These are phyloP conservation scores for Probaryconus sp. DNA, from an alignment of 1,140 invertebrate genomes.

Conservation along the genomic window DNA sequence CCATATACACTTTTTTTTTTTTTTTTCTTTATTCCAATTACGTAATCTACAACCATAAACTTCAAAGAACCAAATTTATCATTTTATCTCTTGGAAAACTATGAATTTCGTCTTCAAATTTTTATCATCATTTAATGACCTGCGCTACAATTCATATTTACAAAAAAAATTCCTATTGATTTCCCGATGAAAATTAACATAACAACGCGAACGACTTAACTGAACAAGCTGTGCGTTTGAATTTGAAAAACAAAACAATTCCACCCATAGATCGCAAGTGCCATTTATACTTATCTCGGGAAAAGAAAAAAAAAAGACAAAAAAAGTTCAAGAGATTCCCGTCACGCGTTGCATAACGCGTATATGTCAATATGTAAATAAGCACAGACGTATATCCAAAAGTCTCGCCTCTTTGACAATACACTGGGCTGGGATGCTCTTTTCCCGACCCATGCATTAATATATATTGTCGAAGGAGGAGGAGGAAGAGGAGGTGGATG, in stretches of 20 bases:
- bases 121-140: no score
- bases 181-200: no score
- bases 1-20: constrained; percentile 21
- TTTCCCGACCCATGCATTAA: constrained; percentile 23
- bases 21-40: background rate
- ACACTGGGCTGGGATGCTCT: constrained; percentile 36
- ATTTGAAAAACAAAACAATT: background rate
- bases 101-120: no score
- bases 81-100: no score
- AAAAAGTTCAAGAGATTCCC: constrained; percentile 19
- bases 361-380: constrained; percentile 49
- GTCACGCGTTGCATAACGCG: constrained; percentile 23
- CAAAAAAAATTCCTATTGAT: no score
- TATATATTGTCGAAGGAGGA: constrained; percentile 25
- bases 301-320: no score
- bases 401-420: constrained; percentile 47
- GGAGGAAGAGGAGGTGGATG: constrained; percentile 6
- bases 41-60: no score
- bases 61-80: no score
- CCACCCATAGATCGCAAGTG: constrained; percentile 1
- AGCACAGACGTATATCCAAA: constrained; percentile 37
- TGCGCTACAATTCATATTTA: no score
- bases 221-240: no score
- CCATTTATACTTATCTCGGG: constrained; percentile 1
- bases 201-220: no score